Base-by-base conservation (phyloP, 2,113 vertebrate species). In the Sceloporus undulatus region DNA sequence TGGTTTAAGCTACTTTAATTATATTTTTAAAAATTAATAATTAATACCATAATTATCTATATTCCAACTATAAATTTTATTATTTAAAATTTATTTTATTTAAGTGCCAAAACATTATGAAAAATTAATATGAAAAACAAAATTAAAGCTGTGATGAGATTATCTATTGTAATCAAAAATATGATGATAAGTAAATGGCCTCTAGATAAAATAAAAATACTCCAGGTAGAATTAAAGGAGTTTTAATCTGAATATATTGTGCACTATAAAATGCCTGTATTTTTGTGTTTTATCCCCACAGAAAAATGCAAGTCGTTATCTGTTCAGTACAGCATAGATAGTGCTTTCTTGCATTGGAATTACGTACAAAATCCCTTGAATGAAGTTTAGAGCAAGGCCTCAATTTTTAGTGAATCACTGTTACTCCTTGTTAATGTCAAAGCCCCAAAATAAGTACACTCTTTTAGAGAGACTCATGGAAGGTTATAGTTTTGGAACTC, bases 391-490 rank as follows among this genome's bases (percentile, higher is more conserved):
- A 92, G 89, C 34, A 87, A 92, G 90, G 85, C 83, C 84, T 87
- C 87, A 91, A 13, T 90, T 90, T 94, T 91, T 90, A 82, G 62
- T 83, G 84, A 92, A 92, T 92, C 42, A 81, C 73, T 79, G 59
- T 85, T 90, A 84, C 56, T 84, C n/a, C 91, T 90, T 89, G 62
- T 80, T 93, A 83, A 84, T 83, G 82, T 85, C 87, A 95, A 87
- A 83, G 65, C 92, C 79, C 54, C 19, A 23, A 92, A 93, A 91
- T 82, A 89, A 91, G 83, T 76, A 87, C 82, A 91, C 87, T 88
- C 87, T 89, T 94, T 93, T 90, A 92, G 79, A 87, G 88, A 90
- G 42, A 93, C 62, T 92, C 38, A 78, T 90, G 91, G 42, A 93
- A 94, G 56, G 90, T 91, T 85, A 89, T 40, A 88, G 89, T 85